Evolutionary conservation across 2,888 invertebrate genomes (phyloP).

Genomic region (Eristalis arbustorum): DNA sequence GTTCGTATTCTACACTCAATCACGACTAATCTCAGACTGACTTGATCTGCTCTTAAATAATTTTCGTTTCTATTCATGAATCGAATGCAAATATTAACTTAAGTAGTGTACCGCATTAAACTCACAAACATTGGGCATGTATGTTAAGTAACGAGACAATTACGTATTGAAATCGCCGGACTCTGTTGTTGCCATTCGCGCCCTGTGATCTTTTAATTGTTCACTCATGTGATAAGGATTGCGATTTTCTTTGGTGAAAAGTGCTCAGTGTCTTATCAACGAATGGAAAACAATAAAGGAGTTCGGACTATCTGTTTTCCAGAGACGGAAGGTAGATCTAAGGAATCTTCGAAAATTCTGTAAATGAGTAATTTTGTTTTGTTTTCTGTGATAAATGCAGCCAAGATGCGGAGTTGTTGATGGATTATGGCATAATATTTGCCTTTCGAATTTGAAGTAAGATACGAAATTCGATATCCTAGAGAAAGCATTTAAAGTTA

Average conservation of each 20-base stretch:
- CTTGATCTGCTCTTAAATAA: slow-evolving; percentile 15
- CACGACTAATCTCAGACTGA: slow-evolving; percentile 39
- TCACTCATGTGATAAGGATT: slow-evolving; percentile 18
- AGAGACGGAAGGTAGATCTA: too few relatives aligned
- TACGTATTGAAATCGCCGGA: slow-evolving; percentile 5
- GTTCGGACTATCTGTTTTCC: too few relatives aligned
- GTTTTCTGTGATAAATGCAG: too few relatives aligned
- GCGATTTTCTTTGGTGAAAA: background rate
- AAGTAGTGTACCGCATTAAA: slow-evolving; percentile 8
- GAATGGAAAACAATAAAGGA: too few relatives aligned
- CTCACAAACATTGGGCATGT: background rate
- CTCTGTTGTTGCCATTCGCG: background rate
- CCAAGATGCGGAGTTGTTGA: too few relatives aligned
- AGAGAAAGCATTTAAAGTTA: too few relatives aligned
- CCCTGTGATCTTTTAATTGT: slow-evolving; percentile 18
- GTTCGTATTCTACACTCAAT: slow-evolving; percentile 18
- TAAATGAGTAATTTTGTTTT: too few relatives aligned
- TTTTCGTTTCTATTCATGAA: background rate
- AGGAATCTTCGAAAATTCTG: too few relatives aligned
- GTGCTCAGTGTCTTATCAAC: background rate
- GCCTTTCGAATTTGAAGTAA: too few relatives aligned
- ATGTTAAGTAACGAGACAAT: slow-evolving; percentile 23
- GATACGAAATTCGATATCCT: too few relatives aligned
- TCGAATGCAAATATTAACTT: slow-evolving; percentile 7
- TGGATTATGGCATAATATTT: too few relatives aligned